Base-by-base conservation (phyloP, 2,113 vertebrate genomes). In the Zapornia atra region DNA sequence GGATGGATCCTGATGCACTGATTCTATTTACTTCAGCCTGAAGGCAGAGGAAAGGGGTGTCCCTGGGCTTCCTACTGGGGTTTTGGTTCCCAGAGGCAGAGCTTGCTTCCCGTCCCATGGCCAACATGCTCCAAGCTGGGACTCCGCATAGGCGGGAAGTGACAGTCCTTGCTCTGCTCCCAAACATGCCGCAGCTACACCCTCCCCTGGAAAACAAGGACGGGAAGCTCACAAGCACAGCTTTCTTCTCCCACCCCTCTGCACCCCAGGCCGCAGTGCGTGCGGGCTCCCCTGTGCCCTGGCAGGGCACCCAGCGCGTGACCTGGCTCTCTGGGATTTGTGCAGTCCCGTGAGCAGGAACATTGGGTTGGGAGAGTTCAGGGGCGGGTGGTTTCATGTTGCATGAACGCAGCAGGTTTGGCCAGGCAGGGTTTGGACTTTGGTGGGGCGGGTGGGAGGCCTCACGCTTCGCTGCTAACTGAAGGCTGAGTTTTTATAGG, bases 191-290 rank as follows among this genome's bases (percentile, higher is more conserved):
- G 38, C 28, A 29, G 33, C 7, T 0, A 1, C 34, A 25, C 44
- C 51, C 19, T 51, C 5, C 33, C 38, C 82, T 70, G 36, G 48
- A 76, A 66, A 73, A 59, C 2, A 5, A 21, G 68, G 42, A n/a
- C 1, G 6, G 26, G 38, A 5, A 60, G 70, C 88, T 72, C 42
- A 28, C 28, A 29, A 29, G 11, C 1, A 0, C 33, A 10, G 42
- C 22, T 65, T 31, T 46, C 33, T 36, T 36, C 28, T 50, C 65
- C 65, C 81, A 51, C 4, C 57, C 42, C 26, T n/a, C 33, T 53
- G n/a, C 4, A 4, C 6, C 42, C 14, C n/a, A 6, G 40, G 57
- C 33, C 2, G 1, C 3, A 13, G 17, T 46, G 46, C 8, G 4
- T 36, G 31, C 36, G 5, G 4, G 44, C 56, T 72, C 31, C 40